A percentile compares a stretch with the other conserved stretches of the same genome.
phyloP scores from a whole-genome alignment of 1,140 invertebrate species.

The Hylyphantes graminicola region DNA sequence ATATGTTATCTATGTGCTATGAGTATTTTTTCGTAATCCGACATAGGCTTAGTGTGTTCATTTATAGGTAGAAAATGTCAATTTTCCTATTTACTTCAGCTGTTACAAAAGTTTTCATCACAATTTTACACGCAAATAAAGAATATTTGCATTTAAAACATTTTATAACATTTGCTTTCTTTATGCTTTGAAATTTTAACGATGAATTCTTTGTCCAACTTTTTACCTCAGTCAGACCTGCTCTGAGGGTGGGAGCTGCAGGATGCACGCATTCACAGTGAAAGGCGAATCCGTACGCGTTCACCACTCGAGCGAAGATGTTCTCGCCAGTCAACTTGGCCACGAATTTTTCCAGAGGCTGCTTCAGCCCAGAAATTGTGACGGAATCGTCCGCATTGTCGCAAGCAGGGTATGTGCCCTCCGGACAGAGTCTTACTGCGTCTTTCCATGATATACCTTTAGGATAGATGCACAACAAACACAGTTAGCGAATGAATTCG shows the following conservation, averaged over 20 bases:
- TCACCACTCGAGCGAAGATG: constrained; percentile 89
- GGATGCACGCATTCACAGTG: constrained; percentile 90
- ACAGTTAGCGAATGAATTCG: no score
- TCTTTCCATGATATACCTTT: no score
- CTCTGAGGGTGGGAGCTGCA: constrained; percentile 76
- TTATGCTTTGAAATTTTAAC: no score
- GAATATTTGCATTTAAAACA: no score
- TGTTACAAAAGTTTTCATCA: no score
- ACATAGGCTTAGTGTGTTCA: neutral
- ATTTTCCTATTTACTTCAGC: neutral
- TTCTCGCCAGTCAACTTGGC: constrained; percentile 78
- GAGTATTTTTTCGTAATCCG: no score
- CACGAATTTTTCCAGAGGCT: constrained; percentile 78
- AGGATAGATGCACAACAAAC: no score
- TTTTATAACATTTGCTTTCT: no score
- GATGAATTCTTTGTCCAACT: no score
- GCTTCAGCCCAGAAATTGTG: constrained; percentile 88
- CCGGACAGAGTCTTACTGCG: constrained; percentile 73
- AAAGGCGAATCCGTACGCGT: constrained; percentile 90
- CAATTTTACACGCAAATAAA: no score
- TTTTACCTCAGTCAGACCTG: no score
- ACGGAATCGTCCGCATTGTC: constrained; percentile 93
- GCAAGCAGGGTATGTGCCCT: constrained; percentile 86
- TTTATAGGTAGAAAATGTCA: neutral
- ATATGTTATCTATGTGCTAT: no score